These are phyloP conservation scores for Polia nebulosa DNA, from an alignment of 2,888 invertebrate genomes.

Conservation along the genomic window DNA sequence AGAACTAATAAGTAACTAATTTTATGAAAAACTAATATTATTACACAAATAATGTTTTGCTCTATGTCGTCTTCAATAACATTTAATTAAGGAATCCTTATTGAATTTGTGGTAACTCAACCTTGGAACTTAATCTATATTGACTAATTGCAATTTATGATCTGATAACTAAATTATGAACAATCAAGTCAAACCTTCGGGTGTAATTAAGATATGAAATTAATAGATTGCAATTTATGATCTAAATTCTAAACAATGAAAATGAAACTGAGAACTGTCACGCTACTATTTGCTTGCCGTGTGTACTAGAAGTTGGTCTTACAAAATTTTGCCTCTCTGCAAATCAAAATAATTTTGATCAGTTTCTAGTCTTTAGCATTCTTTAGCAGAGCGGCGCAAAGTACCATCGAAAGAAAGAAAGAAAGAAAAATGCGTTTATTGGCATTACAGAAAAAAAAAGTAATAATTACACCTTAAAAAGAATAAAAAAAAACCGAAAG, in stretches of 20 bases:
- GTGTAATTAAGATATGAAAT: background rate
- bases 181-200: background rate
- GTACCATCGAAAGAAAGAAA: too few species aligned
- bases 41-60: background rate
- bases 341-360: too few species aligned
- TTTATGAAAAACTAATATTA: too few species aligned
- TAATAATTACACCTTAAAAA: too few species aligned
- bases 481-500: too few species aligned
- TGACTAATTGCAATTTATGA: background rate
- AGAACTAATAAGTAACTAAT: background rate
- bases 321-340: too few species aligned
- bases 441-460: too few species aligned
- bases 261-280: background rate
- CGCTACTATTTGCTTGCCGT: too few species aligned
- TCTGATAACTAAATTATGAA: background rate
- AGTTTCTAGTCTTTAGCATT: too few species aligned
- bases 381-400: too few species aligned
- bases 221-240: background rate
- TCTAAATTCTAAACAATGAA: background rate
- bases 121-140: background rate
- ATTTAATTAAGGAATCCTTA: conserved; percentile 10
- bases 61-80: background rate
- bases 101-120: background rate
- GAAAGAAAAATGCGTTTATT: too few species aligned
- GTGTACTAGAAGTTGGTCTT: too few species aligned